These are phyloP conservation scores for Sarcophaga carnaria DNA, from an alignment of 2,888 invertebrate species.

Conservation along the genomic window DNA sequence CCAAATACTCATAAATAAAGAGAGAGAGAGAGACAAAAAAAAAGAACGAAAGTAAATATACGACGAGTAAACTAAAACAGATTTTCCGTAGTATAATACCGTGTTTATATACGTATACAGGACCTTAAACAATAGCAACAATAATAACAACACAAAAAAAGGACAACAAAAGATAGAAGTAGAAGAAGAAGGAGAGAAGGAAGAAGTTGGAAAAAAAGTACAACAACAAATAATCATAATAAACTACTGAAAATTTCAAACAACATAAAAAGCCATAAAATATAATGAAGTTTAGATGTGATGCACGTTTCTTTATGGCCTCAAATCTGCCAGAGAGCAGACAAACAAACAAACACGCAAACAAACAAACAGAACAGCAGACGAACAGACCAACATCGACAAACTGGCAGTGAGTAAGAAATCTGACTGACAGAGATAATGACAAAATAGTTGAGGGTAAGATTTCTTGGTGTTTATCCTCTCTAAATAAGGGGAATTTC, in stretches of 20 bases:
- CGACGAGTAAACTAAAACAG: background rate
- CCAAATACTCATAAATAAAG: constrained; percentile 31
- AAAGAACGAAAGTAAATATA: background rate
- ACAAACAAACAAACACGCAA: constrained; percentile 6
- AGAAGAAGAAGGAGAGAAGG: too few relatives aligned
- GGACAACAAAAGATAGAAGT: background rate
- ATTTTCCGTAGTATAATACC: background rate
- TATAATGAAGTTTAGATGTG: constrained; percentile 38
- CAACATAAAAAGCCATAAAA: constrained; percentile 51
- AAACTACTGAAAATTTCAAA: constrained; percentile 58
- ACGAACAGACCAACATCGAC: background rate
- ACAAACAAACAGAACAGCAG: background rate
- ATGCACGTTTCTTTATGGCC: constrained; percentile 29
- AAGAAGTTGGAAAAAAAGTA: background rate
- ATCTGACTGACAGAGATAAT: too few relatives aligned
- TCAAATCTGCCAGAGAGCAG: constrained; percentile 11
- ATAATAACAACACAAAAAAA: background rate
- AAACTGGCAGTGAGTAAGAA: too few relatives aligned
- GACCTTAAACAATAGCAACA: background rate
- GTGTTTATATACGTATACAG: too few relatives aligned
- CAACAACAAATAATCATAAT: constrained; percentile 21
- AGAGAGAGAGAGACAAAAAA: background rate
- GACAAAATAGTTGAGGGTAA: too few relatives aligned
- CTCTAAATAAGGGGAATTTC: background rate
- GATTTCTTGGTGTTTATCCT: too few relatives aligned